Evolutionary conservation across 2,888 invertebrate genomes (phyloP).

Genomic region (Macrophya annulata): DNA sequence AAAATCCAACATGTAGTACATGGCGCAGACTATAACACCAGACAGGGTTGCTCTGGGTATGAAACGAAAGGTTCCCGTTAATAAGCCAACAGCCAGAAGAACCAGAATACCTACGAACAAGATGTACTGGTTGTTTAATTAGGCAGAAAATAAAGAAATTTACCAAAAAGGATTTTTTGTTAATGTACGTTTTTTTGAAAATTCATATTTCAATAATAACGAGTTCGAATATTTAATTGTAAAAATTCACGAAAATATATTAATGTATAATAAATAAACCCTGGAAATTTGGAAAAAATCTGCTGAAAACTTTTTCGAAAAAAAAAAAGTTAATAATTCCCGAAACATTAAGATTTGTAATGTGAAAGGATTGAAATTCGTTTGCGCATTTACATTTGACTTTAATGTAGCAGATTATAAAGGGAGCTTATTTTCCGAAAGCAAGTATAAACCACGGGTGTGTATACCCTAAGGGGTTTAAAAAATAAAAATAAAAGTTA

Average conservation of each 20-base stretch:
- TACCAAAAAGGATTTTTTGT: neutral
- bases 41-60: conserved; percentile 82
- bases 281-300: too few species aligned
- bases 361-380: too few species aligned
- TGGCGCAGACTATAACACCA: conserved; percentile 83
- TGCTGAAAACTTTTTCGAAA: too few species aligned
- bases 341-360: too few species aligned
- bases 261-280: too few species aligned
- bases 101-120: conserved; percentile 80
- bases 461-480: neutral
- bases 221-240: too few species aligned
- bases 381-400: too few species aligned
- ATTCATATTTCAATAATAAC: too few species aligned
- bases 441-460: too few species aligned
- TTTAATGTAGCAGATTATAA: neutral
- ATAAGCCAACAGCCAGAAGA: conserved; percentile 80
- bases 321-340: too few species aligned
- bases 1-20: conserved; percentile 82
- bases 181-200: too few species aligned
- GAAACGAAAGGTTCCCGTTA: conserved; percentile 81
- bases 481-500: neutral
- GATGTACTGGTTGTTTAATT: neutral
- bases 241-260: too few species aligned
- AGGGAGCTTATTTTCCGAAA: neutral
- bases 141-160: neutral